phyloP scores from a whole-genome alignment of 1,140 invertebrate species.

The Oscheius sp. region DNA sequence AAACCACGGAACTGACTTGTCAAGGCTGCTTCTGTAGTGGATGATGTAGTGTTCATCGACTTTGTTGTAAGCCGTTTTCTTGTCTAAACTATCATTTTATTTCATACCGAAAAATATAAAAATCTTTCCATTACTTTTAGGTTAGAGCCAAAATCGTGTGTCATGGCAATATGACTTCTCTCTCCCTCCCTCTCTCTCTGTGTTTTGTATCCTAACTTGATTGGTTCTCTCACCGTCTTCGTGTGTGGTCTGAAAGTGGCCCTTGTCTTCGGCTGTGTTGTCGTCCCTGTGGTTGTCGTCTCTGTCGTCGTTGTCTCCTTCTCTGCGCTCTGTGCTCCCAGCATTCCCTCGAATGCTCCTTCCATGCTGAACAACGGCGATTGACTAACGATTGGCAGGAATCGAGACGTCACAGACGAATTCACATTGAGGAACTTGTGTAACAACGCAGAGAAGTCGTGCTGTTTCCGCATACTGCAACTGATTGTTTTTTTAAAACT shows the following conservation, averaged over 20 bases:
- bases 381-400: constrained; percentile 28
- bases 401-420: constrained; percentile 31
- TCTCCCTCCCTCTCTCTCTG: no score
- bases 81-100: no score
- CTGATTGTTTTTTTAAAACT: neutral
- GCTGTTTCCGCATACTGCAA: neutral
- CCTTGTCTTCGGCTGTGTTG: neutral
- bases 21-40: no score
- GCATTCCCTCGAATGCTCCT: constrained; percentile 3
- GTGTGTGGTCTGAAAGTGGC: constrained; percentile 7
- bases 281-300: neutral
- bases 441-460: constrained; percentile 14
- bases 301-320: neutral
- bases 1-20: no score
- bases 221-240: neutral
- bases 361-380: constrained; percentile 24
- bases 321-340: neutral
- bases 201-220: neutral
- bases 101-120: no score
- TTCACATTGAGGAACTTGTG: constrained; percentile 25
- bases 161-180: no score
- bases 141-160: no score
- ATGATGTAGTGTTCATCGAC: neutral
- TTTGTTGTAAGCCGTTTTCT: neutral
- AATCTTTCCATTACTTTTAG: no score